phyloP scores from a whole-genome alignment of 64 coral and sea anemone species.

The Stichodactyla mertensii region DNA sequence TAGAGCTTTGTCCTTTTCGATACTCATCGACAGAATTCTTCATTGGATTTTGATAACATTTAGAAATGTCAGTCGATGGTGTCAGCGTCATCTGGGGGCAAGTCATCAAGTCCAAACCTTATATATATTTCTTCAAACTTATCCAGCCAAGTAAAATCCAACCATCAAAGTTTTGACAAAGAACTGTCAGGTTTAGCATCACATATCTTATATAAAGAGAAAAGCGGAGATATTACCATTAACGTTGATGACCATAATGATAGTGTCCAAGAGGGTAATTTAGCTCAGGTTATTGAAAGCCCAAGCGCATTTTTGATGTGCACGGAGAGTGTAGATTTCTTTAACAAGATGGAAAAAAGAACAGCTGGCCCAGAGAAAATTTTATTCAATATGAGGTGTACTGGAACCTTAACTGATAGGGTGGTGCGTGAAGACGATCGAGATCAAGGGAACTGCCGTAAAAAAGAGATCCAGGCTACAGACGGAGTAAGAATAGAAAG shows the following conservation, averaged over 20 bases:
- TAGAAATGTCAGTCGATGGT: not conserved
- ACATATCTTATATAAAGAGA: too few relatives aligned
- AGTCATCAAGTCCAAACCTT: not conserved
- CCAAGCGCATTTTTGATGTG: not conserved
- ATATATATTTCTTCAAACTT: too few relatives aligned
- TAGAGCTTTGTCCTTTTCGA: not conserved
- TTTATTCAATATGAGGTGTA: not conserved
- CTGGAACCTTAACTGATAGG: not conserved
- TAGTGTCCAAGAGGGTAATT: not conserved
- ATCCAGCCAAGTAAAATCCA: too few relatives aligned
- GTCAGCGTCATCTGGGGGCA: not conserved
- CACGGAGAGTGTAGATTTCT: not conserved
- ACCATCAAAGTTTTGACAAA: too few relatives aligned
- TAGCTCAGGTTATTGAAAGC: not conserved
- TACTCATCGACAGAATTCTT: not conserved
- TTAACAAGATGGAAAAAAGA: not conserved
- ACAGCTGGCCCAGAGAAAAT: not conserved
- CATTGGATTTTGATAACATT: not conserved
- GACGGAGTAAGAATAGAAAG: not conserved
- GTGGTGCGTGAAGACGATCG: not conserved
- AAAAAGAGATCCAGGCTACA: not conserved
- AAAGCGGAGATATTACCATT: too few relatives aligned
- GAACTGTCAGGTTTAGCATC: too few relatives aligned
- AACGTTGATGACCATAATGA: too few relatives aligned
- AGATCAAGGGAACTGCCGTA: not conserved